A percentile compares a stretch with the other conserved stretches of the same genome.
Evolutionary conservation across 2,888 invertebrate genomes (phyloP).

Genomic region (Polyommatus iphigenia): DNA sequence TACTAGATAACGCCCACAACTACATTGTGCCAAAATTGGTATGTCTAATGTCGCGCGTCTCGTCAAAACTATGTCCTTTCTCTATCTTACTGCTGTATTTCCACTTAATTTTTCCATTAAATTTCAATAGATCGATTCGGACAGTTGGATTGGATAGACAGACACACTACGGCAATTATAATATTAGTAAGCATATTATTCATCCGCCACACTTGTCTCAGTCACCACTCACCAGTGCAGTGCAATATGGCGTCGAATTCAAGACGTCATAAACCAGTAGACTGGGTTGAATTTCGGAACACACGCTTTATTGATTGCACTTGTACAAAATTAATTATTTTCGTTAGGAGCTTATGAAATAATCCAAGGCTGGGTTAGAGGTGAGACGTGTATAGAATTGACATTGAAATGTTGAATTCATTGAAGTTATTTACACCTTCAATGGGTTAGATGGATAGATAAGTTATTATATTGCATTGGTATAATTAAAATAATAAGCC

Average conservation of each 20-base stretch:
- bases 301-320: not conserved
- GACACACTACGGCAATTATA: too few species aligned
- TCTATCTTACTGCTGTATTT: too few species aligned
- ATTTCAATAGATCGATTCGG: too few species aligned
- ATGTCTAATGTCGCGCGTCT: too few species aligned
- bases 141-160: too few species aligned
- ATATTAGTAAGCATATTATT: too few species aligned
- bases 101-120: too few species aligned
- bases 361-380: not conserved
- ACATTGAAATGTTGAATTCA: constrained; percentile 14
- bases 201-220: too few species aligned
- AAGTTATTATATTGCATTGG: not conserved
- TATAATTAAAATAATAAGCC: not conserved
- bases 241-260: not conserved
- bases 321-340: constrained; percentile 18
- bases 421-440: not conserved
- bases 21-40: too few species aligned
- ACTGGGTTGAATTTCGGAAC: not conserved
- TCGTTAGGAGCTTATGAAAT: not conserved
- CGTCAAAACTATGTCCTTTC: too few species aligned
- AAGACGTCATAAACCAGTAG: not conserved
- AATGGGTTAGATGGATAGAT: not conserved
- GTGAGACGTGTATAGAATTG: constrained; percentile 3
- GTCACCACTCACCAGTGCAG: too few species aligned
- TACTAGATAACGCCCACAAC: too few species aligned